Evolutionary conservation across 2,888 invertebrate species (phyloP).

Genomic region (Lycophotia porphyrea): DNA sequence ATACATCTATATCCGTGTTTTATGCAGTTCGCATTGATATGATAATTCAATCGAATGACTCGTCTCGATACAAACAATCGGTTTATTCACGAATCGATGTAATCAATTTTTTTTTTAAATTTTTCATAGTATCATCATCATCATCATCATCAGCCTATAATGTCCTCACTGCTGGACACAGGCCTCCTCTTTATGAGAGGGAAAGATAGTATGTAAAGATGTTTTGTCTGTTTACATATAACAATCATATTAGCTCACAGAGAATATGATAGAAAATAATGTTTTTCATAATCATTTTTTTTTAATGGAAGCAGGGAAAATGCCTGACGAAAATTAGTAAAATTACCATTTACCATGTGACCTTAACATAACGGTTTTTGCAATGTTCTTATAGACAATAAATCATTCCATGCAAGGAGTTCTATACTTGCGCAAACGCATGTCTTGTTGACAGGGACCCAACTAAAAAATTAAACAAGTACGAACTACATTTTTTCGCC

Average conservation of each 20-base stretch:
- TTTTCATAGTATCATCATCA: too few relatives aligned
- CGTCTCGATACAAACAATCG: constrained; percentile 57
- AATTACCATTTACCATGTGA: background rate
- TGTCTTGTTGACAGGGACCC: background rate
- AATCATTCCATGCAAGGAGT: background rate
- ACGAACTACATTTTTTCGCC: background rate
- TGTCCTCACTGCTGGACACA: too few relatives aligned
- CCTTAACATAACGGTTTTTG: too few relatives aligned
- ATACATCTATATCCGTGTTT: constrained; percentile 28
- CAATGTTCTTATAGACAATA: background rate
- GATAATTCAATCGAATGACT: constrained; percentile 41
- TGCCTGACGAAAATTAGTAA: background rate
- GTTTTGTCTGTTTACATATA: constrained; percentile 9
- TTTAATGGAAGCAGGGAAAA: too few relatives aligned
- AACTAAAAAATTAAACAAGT: constrained; percentile 3
- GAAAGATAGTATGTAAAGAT: too few relatives aligned
- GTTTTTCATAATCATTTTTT: too few relatives aligned
- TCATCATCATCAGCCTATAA: too few relatives aligned
- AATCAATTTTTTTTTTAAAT: constrained; percentile 61
- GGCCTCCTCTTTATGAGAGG: too few relatives aligned
- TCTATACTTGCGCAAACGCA: background rate
- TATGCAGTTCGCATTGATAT: constrained; percentile 37
- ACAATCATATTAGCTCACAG: background rate
- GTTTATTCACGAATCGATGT: constrained; percentile 71
- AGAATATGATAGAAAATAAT: background rate